phyloP scores from a whole-genome alignment of 2,113 vertebrate species.

The Benthochromis sp. region DNA sequence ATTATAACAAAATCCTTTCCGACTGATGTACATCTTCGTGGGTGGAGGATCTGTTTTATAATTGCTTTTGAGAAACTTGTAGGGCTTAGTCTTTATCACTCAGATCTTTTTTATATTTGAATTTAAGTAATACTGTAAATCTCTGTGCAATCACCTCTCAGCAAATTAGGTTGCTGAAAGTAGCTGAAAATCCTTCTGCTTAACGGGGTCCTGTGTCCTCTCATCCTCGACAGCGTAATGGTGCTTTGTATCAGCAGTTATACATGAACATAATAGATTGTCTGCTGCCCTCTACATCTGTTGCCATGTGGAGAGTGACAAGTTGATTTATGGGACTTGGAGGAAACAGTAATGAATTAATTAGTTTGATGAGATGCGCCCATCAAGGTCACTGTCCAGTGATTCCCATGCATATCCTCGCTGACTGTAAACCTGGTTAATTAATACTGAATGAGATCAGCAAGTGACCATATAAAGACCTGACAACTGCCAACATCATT shows the following conservation, averaged over 20 bases:
- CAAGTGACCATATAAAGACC: neutral
- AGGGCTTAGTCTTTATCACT: neutral
- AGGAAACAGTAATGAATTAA: constrained; percentile 43
- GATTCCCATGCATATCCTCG: neutral
- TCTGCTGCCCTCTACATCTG: constrained; percentile 40
- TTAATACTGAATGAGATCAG: neutral
- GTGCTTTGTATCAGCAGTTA: constrained; percentile 35
- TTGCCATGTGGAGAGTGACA: constrained; percentile 38
- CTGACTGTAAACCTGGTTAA: constrained; percentile 13
- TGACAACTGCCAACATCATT: neutral
- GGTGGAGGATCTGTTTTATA: neutral
- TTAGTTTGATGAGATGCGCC: constrained; percentile 42
- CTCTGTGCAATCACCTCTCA: constrained; percentile 17
- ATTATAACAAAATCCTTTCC: neutral
- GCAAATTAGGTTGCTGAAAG: constrained; percentile 23
- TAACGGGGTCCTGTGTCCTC: neutral
- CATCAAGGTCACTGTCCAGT: constrained; percentile 49
- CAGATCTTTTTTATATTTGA: neutral
- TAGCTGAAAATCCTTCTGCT: constrained; percentile 17
- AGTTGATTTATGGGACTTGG: constrained; percentile 55
- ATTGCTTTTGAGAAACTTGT: neutral
- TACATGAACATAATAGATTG: constrained; percentile 35
- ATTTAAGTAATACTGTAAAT: neutral
- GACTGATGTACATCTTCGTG: neutral
- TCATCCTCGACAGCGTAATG: constrained; percentile 8